Percentiles rank a stretch among this genome's conserved stretches.
phyloP scores from a whole-genome alignment of 2,888 invertebrate genomes.

The Ecliptopera silaceata region DNA sequence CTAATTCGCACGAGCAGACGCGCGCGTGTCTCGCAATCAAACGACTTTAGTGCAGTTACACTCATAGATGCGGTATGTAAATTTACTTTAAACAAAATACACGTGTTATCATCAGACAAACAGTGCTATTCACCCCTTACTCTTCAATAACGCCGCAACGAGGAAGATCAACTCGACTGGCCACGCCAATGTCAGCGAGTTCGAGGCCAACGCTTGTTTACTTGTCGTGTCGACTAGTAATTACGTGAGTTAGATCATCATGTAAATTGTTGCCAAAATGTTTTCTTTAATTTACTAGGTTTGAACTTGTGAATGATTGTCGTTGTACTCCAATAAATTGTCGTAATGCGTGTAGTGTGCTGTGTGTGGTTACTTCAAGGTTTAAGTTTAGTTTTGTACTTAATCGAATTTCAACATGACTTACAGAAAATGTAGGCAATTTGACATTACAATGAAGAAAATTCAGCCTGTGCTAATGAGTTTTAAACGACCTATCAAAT shows the following conservation, averaged over 20 bases:
- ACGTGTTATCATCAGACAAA: not conserved
- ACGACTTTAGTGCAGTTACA: not conserved
- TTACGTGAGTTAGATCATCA: conserved; percentile 46
- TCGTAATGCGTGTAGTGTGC: conserved; percentile 13
- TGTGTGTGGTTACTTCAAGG: conserved; percentile 15
- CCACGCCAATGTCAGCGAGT: conserved; percentile 59
- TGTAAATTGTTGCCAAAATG: conserved; percentile 62
- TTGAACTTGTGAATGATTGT: conserved; percentile 36
- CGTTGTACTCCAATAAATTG: conserved; percentile 26
- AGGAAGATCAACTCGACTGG: conserved; percentile 51
- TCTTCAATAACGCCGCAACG: conserved; percentile 30
- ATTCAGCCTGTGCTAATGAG: conserved; percentile 17
- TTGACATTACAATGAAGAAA: conserved; percentile 17
- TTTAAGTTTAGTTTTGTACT: conserved; percentile 21
- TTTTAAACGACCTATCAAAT: conserved; percentile 19
- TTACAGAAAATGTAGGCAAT: conserved; percentile 22
- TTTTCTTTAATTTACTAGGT: conserved; percentile 44
- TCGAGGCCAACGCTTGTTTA: conserved; percentile 70
- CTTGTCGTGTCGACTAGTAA: conserved; percentile 55
- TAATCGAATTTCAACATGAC: conserved; percentile 29
- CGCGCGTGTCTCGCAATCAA: not conserved
- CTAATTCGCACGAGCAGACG: not conserved
- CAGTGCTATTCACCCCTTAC: not conserved
- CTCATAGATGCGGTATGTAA: not conserved
- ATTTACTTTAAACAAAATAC: not conserved